A percentile compares a stretch with the other conserved stretches of the same genome.
phyloP scores from a whole-genome alignment of 1,140 invertebrate species.

The Hetaerina americana region DNA sequence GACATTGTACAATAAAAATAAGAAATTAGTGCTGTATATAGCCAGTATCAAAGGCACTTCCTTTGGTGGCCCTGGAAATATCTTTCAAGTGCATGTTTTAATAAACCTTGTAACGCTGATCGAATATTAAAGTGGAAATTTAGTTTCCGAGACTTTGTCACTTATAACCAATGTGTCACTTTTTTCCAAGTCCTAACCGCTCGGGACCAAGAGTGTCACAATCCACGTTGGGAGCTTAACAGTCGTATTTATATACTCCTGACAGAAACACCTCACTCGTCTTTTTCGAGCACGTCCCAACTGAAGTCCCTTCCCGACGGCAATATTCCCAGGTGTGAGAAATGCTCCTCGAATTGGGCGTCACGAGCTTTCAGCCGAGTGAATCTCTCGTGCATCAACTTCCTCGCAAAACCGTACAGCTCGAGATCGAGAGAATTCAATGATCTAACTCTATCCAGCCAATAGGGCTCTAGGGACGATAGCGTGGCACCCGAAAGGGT shows the following conservation, averaged over 20 bases:
- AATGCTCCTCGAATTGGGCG: slow-evolving; percentile 62
- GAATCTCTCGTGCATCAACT: slow-evolving; percentile 76
- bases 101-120: neutral
- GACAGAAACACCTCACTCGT: too few species aligned
- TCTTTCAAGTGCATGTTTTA: neutral
- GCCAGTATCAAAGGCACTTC: neutral
- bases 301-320: slow-evolving; percentile 55
- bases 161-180: too few species aligned
- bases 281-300: slow-evolving; percentile 55
- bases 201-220: too few species aligned
- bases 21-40: neutral
- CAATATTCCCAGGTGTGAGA: slow-evolving; percentile 63
- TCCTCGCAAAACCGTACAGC: slow-evolving; percentile 86
- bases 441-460: slow-evolving; percentile 58
- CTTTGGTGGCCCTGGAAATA: neutral
- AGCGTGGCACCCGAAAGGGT: slow-evolving; percentile 68
- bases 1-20: neutral
- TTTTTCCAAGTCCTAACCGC: too few species aligned
- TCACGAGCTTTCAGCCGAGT: slow-evolving; percentile 64
- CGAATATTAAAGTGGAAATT: too few species aligned
- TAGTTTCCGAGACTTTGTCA: too few species aligned
- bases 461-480: slow-evolving; percentile 52
- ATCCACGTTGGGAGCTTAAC: too few species aligned
- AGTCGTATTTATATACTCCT: too few species aligned
- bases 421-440: slow-evolving; percentile 84